These are phyloP conservation scores for Drosophila suzukii DNA, from an alignment of 1,140 invertebrate genomes.

Conservation along the genomic window DNA sequence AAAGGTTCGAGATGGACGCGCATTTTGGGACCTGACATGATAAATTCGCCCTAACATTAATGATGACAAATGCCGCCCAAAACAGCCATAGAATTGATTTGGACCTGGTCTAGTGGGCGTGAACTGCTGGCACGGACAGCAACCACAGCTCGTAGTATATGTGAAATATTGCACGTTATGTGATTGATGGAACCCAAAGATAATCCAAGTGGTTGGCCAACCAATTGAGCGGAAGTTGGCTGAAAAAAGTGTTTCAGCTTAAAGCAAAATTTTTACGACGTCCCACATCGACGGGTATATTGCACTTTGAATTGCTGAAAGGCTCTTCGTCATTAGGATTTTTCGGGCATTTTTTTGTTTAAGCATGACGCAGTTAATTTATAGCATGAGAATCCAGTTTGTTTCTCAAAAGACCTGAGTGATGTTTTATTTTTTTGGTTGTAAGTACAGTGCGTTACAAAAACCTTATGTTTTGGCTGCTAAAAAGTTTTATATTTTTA, in stretches of 20 bases:
- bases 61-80: constrained; percentile 60
- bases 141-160: constrained; percentile 23
- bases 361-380: constrained; percentile 25
- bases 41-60: constrained; percentile 49
- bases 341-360: constrained; percentile 12
- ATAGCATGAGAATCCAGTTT: constrained; percentile 38
- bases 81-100: constrained; percentile 46
- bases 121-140: constrained; percentile 28
- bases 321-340: constrained; percentile 24
- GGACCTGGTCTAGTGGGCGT: constrained; percentile 19
- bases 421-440: neutral
- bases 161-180: neutral
- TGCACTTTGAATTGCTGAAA: constrained; percentile 15
- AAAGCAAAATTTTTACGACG: constrained; percentile 2
- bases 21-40: constrained; percentile 31
- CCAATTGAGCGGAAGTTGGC: neutral
- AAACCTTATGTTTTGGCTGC: neutral
- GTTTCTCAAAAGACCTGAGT: constrained; percentile 1
- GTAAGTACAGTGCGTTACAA: constrained; percentile 16
- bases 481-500: neutral
- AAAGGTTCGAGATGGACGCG: constrained; percentile 61
- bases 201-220: constrained; percentile 2
- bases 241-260: constrained; percentile 1
- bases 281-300: constrained; percentile 11
- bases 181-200: constrained; percentile 35